Base-by-base conservation (phyloP, 2,113 vertebrate species). In the Cathartes aura region DNA sequence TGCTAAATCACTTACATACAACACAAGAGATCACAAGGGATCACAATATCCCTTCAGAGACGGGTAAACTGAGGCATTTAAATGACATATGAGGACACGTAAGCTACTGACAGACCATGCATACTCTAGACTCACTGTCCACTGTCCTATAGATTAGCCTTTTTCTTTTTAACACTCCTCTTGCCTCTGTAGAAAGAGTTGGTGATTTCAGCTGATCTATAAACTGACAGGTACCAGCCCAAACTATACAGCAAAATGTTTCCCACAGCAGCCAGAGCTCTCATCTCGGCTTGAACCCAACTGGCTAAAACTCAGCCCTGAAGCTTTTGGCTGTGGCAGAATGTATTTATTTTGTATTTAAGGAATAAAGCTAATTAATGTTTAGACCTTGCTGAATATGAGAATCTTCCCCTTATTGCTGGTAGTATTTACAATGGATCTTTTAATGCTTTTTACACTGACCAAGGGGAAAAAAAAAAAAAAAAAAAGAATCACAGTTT, bases 301-400 rank as follows among this genome's bases (percentile, higher is more conserved):
- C 14, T 81, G 82, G 55, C 80, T 83, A 79, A 96, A 95, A 55
- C 32, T 43, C 82, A 94, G 26, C 59, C 29, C 26, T 30, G 20
- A 90, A 73, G 62, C 23, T 76, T 88, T 82, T 92, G 59, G 53
- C 71, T 82, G 23, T 8, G 70, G 27, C 17, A 73, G 26, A 63
- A 92, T 15, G 23, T 32, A 90, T 88, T 92, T 83, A 50, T 73
- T 90, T 86, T 67, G 34, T 38, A 52, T 72, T 94, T 92, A 93
- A 92, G 64, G 55, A 83, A 81, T 38, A 86, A 81, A 90, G 36
- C 24, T 89, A 89, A 95, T 90, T 90, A 66, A 82, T 83, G 80
- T 93, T 76, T 78, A 94, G 73, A 78, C 52, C 64, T 91, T 87
- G 53, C 43, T 91, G 73, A 75, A 89, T 56, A 43, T 8, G 10